Evolutionary conservation across 1,140 invertebrate genomes (phyloP).

Genomic region (Tetramorium simillimum): DNA sequence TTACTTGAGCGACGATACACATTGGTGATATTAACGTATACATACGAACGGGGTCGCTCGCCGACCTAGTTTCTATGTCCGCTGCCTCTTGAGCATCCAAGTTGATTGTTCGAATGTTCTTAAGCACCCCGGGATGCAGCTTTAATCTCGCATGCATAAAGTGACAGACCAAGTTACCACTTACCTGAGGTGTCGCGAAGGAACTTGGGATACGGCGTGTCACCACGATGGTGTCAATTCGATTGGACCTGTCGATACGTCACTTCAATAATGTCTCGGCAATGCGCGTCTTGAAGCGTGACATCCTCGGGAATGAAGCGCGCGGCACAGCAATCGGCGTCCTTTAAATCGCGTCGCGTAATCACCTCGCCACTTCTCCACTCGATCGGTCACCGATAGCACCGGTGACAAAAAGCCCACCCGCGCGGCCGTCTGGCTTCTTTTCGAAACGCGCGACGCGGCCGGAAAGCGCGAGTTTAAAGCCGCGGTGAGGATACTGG

Average conservation of each 20-base stretch:
- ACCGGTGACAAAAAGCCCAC: constrained; percentile 45
- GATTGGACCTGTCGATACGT: constrained; percentile 17
- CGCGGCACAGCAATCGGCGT: constrained; percentile 5
- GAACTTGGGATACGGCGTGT: neutral
- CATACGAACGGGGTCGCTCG: constrained; percentile 35
- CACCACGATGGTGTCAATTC: constrained; percentile 5
- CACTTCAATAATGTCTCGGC: constrained; percentile 4
- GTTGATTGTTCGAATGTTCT: neutral
- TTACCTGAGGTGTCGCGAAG: constrained; percentile 10
- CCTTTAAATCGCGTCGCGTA: constrained; percentile 28
- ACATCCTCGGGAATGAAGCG: constrained; percentile 45
- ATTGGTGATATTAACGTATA: constrained; percentile 30
- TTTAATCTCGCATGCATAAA: constrained; percentile 23
- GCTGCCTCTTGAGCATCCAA: neutral
- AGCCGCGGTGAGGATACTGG: constrained; percentile 9
- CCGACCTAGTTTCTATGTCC: constrained; percentile 25
- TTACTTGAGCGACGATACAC: neutral
- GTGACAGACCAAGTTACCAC: constrained; percentile 9
- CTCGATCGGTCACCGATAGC: constrained; percentile 20
- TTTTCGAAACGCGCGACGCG: constrained; percentile 71
- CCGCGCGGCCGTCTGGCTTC: constrained; percentile 66
- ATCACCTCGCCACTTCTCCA: constrained; percentile 3
- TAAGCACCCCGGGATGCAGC: neutral
- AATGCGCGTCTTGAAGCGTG: constrained; percentile 16
- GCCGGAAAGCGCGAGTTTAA: constrained; percentile 51